These are phyloP conservation scores for Stichodactyla mertensii DNA, from an alignment of 64 coral and sea anemone genomes.

Conservation along the genomic window DNA sequence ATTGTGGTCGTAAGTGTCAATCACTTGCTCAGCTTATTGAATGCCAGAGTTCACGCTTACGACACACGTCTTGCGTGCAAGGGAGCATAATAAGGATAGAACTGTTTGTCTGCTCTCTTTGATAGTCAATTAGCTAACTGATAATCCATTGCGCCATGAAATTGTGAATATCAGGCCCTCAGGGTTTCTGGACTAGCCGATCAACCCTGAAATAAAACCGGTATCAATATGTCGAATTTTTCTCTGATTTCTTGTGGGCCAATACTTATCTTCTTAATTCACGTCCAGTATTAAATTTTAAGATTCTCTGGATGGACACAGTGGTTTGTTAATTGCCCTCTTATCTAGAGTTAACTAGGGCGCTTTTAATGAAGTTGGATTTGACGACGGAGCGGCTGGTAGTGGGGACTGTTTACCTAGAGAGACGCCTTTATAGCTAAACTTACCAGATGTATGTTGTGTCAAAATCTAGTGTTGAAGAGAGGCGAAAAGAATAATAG, in stretches of 20 bases:
- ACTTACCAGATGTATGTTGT: neutral
- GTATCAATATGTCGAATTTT: neutral
- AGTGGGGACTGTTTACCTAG: neutral
- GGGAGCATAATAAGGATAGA: neutral
- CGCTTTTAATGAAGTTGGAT: neutral
- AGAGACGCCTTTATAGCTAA: neutral
- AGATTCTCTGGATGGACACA: neutral
- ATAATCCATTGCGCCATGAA: neutral
- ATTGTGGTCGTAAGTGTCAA: neutral
- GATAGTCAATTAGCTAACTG: neutral
- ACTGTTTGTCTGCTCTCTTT: neutral
- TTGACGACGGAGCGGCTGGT: neutral
- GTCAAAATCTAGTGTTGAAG: neutral
- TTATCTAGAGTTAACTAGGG: neutral
- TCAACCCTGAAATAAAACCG: neutral
- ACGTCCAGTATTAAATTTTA: neutral
- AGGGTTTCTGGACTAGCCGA: neutral
- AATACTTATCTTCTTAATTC: neutral
- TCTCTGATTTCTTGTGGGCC: neutral
- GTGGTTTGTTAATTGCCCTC: neutral
- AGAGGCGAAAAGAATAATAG: too few relatives aligned
- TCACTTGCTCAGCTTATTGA: neutral
- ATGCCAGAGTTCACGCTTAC: neutral
- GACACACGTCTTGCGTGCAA: neutral
- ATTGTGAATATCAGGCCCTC: neutral